Percentiles rank a stretch among this genome's conserved stretches.
These are phyloP conservation scores for Herminia tarsipennalis DNA, from an alignment of 2,888 invertebrate species.

Conservation along the genomic window DNA sequence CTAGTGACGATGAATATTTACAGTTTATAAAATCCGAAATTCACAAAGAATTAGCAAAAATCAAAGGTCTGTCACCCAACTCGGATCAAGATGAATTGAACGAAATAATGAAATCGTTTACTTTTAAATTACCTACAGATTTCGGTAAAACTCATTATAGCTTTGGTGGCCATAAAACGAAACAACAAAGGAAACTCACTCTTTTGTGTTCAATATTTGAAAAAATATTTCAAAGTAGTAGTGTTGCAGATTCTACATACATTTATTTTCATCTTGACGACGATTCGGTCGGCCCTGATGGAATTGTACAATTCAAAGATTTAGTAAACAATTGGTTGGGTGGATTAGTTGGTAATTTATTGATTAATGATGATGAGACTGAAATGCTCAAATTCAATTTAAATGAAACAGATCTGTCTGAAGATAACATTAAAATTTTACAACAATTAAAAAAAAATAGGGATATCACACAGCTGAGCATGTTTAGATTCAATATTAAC, in stretches of 20 bases:
- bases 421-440: constrained; percentile 15
- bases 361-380: constrained; percentile 20
- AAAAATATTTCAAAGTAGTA: constrained; percentile 10
- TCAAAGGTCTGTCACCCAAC: too few species aligned
- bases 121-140: constrained; percentile 24
- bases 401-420: constrained; percentile 6
- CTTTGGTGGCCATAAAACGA: constrained; percentile 17
- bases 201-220: constrained; percentile 20
- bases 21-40: constrained; percentile 13
- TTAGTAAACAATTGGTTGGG: constrained; percentile 27
- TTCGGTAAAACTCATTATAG: constrained; percentile 29
- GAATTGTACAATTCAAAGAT: constrained; percentile 24
- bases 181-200: constrained; percentile 12
- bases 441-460: constrained; percentile 10
- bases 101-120: constrained; percentile 4
- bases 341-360: constrained; percentile 35
- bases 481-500: constrained; percentile 32
- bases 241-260: neutral
- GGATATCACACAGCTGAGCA: constrained; percentile 10
- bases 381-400: constrained; percentile 31
- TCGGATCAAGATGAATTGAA: constrained; percentile 10
- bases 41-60: constrained; percentile 10
- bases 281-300: constrained; percentile 20
- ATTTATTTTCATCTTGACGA: constrained; percentile 21
- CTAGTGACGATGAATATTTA: constrained; percentile 15